Conservation (phyloP, 2,888 invertebrate genomes). For the Lottia gigantea region DNA sequence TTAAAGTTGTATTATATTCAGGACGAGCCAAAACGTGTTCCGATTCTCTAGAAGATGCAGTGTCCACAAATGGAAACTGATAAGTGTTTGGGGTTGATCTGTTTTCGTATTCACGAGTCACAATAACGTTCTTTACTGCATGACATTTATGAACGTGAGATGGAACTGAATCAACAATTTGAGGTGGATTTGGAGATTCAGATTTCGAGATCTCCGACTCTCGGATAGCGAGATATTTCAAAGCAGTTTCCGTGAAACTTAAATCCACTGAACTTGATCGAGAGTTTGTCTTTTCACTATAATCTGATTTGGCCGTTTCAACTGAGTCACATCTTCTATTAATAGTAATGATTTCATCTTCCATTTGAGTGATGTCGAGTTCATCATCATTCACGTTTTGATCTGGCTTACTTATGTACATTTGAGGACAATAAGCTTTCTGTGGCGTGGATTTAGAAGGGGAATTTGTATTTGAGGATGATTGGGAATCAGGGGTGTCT, state of each 20-base stretch:
- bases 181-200: not conserved
- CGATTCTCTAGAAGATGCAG: conserved; percentile 28
- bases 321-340: no score
- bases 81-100: conserved; percentile 37
- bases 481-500: conserved; percentile 14
- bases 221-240: not conserved
- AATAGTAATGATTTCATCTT: not conserved
- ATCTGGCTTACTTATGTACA: conserved; percentile 33
- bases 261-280: conserved; percentile 11
- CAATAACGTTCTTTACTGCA: conserved; percentile 18
- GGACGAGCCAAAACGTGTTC: conserved; percentile 58
- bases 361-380: not conserved
- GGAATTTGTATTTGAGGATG: conserved; percentile 17
- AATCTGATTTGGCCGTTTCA: not conserved
- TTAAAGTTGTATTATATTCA: conserved; percentile 57
- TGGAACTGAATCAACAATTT: not conserved
- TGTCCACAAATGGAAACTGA: conserved; percentile 45
- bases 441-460: conserved; percentile 25
- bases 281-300: conserved; percentile 13
- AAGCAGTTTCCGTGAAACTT: not conserved
- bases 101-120: conserved; percentile 47
- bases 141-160: not conserved
- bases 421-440: conserved; percentile 16
- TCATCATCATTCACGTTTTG: conserved; percentile 33
- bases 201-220: not conserved